These are phyloP conservation scores for Gavia stellata DNA, from an alignment of 2,113 vertebrate species.

Conservation along the genomic window DNA sequence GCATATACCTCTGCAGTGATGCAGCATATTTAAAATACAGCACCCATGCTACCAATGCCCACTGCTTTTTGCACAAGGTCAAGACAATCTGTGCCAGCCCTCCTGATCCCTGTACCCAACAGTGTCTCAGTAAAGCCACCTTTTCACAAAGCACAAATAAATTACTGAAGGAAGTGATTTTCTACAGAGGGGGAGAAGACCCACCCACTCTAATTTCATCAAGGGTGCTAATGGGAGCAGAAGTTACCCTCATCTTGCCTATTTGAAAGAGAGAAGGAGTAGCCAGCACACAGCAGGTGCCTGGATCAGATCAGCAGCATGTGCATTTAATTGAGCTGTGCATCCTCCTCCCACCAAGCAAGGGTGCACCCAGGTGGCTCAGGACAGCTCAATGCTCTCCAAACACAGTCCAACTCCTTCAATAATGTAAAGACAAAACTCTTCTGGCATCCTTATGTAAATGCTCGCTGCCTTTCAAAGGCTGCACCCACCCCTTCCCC, in stretches of 20 bases:
- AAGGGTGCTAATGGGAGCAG: background rate
- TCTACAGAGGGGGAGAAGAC: background rate
- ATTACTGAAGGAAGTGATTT: background rate
- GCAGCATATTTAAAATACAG: background rate
- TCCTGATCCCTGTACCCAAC: background rate
- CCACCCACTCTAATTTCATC: background rate
- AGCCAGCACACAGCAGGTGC: background rate
- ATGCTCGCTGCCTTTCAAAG: background rate
- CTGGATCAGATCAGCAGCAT: background rate
- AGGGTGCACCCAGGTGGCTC: background rate
- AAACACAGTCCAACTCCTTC: background rate
- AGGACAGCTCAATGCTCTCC: background rate
- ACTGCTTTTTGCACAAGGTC: background rate
- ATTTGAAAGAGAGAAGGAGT: background rate
- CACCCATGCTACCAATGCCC: rapidly evolving
- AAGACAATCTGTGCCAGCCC: background rate
- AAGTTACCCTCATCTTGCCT: background rate
- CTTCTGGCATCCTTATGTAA: background rate
- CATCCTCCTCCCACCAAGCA: background rate
- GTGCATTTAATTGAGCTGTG: background rate
- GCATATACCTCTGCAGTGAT: background rate
- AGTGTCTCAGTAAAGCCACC: background rate
- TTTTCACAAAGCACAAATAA: background rate
- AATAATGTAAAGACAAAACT: background rate
- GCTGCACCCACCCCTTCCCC: background rate